Evolutionary conservation across 2,113 vertebrate species (phyloP), one percentile per base, ranked within the genome.

Genomic region (Pollachius pollachius): DNA sequence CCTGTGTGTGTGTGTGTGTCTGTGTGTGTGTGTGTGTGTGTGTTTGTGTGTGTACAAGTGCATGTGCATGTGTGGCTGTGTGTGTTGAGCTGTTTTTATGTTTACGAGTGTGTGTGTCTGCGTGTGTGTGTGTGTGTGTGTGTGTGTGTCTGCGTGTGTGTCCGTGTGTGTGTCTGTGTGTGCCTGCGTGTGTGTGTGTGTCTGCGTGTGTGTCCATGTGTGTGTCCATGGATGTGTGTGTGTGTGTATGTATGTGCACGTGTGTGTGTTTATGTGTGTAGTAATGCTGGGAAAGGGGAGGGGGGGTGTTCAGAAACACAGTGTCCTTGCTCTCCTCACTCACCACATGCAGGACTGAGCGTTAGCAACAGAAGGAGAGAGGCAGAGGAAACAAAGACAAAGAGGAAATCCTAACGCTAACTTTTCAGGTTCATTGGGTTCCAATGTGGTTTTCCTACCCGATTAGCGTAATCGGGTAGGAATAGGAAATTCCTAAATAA

Each of bases 251-350:
- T 57, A 16, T 57, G 54, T 3, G 54, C 17, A 3, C 6, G 54
- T 57, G 54, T 57, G 54, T 57, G 87, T 76, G 78, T 21, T 68
- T 68, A 52, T 25, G 71, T 56, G 4, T 59, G 69, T 59, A n/a
- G 21, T 52, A 57, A 23, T 69, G 56, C n/a, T 54, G 58, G 48
- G 19, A 41, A 23, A 52, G 17, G 25, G 13, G 67, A 15, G 52
- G 57, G 52, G 19, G 62, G 73, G 72, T 82, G 76, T 71, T 75
- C 7, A 65, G 65, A 63, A 69, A 74, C 77, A 86, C 76, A 81
- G 82, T 82, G 83, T 89, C 87, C 87, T 91, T 91, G 85, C 82
- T 85, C 88, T 90, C 74, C 73, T 92, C 90, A 90, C 82, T 92
- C 91, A 91, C 74, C 89, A 88, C 81, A 79, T 77, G 69, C 76